These are phyloP conservation scores for Drosophila kepulauana DNA, from an alignment of 1,140 invertebrate species.

Conservation along the genomic window DNA sequence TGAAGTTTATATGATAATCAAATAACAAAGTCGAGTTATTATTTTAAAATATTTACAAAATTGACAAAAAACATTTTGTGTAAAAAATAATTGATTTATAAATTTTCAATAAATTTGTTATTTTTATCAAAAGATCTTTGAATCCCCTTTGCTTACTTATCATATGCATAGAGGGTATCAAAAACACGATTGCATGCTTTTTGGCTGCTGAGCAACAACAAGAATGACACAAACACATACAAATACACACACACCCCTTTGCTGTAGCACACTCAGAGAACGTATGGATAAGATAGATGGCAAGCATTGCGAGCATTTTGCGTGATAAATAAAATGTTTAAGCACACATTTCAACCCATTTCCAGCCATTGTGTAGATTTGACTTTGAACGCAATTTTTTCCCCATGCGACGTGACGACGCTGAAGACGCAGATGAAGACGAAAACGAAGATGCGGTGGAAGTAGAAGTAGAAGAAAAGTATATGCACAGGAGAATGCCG, in stretches of 20 bases:
- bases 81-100: no score
- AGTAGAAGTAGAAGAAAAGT: neutral
- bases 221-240: neutral
- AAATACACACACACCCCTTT: conserved; percentile 13
- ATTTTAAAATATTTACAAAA: no score
- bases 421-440: conserved; percentile 36
- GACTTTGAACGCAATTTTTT: conserved; percentile 63
- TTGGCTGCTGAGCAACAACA: conserved; percentile 25
- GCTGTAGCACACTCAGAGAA: conserved; percentile 27
- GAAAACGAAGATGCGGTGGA: conserved; percentile 27
- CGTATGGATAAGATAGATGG: conserved; percentile 47
- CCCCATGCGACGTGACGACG: conserved; percentile 54
- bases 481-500: conserved; percentile 13
- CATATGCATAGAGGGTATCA: conserved; percentile 18
- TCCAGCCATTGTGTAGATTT: conserved; percentile 74
- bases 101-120: no score
- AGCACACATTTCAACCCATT: conserved; percentile 78
- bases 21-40: no score
- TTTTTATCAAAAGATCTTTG: no score
- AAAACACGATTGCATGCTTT: conserved; percentile 40
- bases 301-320: conserved; percentile 65
- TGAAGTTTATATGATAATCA: no score
- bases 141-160: neutral
- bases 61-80: no score
- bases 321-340: conserved; percentile 82